Evolutionary conservation across 2,888 invertebrate species (phyloP), one percentile per base, ranked within the genome.

Genomic region (Scaeva pyrastri): DNA sequence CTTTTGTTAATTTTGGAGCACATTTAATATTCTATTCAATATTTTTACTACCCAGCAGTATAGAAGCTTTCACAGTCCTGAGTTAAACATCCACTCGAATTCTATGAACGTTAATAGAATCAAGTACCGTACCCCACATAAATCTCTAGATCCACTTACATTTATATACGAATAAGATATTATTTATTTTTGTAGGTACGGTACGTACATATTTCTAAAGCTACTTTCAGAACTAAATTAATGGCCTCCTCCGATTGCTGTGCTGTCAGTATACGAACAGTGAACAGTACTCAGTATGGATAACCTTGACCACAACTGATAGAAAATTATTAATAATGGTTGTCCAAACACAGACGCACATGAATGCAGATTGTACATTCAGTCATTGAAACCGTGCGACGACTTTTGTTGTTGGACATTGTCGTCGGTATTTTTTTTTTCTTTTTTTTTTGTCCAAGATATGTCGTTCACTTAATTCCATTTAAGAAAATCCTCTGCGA

Each of bases 261-360:
- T 39, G 11, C n/a, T 45, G 31, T 10, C 8, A 48, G 12, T 64
- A 7, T 5, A 5, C 4, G 8, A 11, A 39, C 48, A 36, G 50
- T 21, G 16, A 12, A 16, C 64, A 12, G n/a, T 48, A 31, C 23
- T 12, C n/a, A 36, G 21, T 31, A 58, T n/a, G 16, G 23, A 23
- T 72, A 79, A 84, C 84, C 79, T 84, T 84, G 84, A 84, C 74
- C 79, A 79, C 79, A 75, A 56, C 64, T 45, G 55, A 75, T 70
- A 62, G 73, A 45, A 55, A 66, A 72, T 55, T 60, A 75, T 66
- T 52, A 75, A 75, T 72, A 68, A 55, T 70, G 68, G 48, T 52
- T 41, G 62, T 48, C 50, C 23, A 60, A 45, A 41, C 72, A 66
- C 45, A 66, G 43, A 71, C 45, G 36, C 58, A 73, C 36, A 70